Percentiles rank a stretch among this genome's conserved stretches.
Evolutionary conservation across 2,797 vertebrate species (phyloP).

Genomic region (Siniperca obscura): DNA sequence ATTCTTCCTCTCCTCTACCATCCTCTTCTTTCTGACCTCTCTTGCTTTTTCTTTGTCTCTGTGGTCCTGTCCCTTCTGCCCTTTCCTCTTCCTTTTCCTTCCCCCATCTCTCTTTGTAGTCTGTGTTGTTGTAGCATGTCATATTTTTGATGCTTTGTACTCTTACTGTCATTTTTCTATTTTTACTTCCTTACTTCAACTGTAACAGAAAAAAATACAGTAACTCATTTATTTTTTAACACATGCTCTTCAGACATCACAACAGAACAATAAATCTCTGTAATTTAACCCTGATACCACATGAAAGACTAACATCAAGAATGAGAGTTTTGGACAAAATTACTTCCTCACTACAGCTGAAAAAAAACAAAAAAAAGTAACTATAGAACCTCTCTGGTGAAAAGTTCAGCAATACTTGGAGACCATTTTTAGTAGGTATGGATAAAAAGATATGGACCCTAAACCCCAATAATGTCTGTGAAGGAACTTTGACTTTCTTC

Average conservation of each 20-base stretch:
- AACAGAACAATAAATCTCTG: neutral
- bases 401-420: neutral
- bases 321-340: neutral
- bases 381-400: neutral
- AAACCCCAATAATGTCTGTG: neutral
- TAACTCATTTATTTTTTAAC: neutral
- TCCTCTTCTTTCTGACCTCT: constrained; percentile 58
- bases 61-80: constrained; percentile 38
- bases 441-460: neutral
- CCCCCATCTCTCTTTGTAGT: constrained; percentile 33
- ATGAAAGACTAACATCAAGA: neutral
- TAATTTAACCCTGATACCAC: neutral
- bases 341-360: neutral
- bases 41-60: constrained; percentile 32
- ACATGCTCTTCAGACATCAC: neutral
- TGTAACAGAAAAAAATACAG: constrained; percentile 11
- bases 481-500: neutral
- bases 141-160: neutral
- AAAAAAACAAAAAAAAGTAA: neutral
- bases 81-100: constrained; percentile 27
- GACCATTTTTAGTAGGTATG: neutral
- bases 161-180: neutral
- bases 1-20: constrained; percentile 34
- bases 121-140: constrained; percentile 7
- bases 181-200: constrained; percentile 25